Base-by-base conservation (phyloP, 2,797 vertebrate species). In the Acanthis flammea region DNA sequence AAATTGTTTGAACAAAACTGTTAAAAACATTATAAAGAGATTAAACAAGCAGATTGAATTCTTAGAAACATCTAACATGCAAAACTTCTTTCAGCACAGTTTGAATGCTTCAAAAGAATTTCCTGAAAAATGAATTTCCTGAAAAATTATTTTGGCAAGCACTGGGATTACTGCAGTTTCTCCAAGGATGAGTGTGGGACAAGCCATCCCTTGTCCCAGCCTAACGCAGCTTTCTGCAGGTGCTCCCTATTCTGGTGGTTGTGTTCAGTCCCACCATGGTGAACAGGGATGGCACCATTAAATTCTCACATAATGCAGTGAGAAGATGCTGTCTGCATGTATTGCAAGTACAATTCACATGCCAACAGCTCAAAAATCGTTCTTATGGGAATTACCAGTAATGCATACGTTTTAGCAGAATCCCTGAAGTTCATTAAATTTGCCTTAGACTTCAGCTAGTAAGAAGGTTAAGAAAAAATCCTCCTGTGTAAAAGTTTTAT, bases 1-100 rank as follows among this genome's bases (percentile, higher is more conserved):
- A 63, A 90, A 87, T 9, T 68, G 31, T 94, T 93, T 61, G 88
- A 96, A 95, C 88, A 94, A 91, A 92, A 81, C 50, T 27, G 42
- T 92, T 94, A 97, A 94, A 97, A 95, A 97, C 58, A 41, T 95
- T 95, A 97, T 58, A 92, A 94, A 95, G 85, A 90, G 93, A 95
- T 95, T 66, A 82, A 89, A 96, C 90, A 86, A 88, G 97, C 96
- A 96, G 76, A 53, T 33, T 76, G 74, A 54, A 81, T 48, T 82
- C 74, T 94, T 86, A 92, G 86, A 93, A 97, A 96, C 84, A 90
- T 62, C 65, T 81, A 96, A 86, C 93, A 90, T 96, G 96, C 97
- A 96, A 95, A 95, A 88, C 66, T 63, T 91, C 51, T 63, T 92
- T 45, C 60, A 85, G 16, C 65, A 47, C 72, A 55, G 27, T 83